Percentiles rank a stretch among this genome's conserved stretches.
These are phyloP conservation scores for fruit fly (Drosophila melanogaster) DNA, from an alignment of 1,140 invertebrate species.

Conservation along the genomic window Release_6_plus_ISO1_MT NC_004354.4:20323501-20324000, in stretches of 20 bases:
- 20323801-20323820: neutral
- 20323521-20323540: slow-evolving; percentile 74
- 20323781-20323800: slow-evolving; percentile 8
- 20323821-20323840: neutral
- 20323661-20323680: neutral
- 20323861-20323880: neutral
- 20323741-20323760: neutral
- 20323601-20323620: slow-evolving; percentile 29
- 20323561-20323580: slow-evolving; percentile 43
- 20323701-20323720: slow-evolving; percentile 14
- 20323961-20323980: too few species aligned
- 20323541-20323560: slow-evolving; percentile 6
- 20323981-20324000: slow-evolving; percentile 3
- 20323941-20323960: too few species aligned
- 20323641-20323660: neutral
- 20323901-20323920: too few species aligned
- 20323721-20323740: slow-evolving; percentile 7
- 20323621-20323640: slow-evolving; percentile 37
- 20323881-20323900: too few species aligned
- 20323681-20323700: slow-evolving; percentile 39
- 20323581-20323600: slow-evolving; percentile 12
- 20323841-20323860: slow-evolving; percentile 17
- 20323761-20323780: neutral
- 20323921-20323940: too few species aligned
- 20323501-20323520: slow-evolving; percentile 29